Base-by-base conservation (phyloP, 2,888 invertebrate genomes). In the Altica lythri region DNA sequence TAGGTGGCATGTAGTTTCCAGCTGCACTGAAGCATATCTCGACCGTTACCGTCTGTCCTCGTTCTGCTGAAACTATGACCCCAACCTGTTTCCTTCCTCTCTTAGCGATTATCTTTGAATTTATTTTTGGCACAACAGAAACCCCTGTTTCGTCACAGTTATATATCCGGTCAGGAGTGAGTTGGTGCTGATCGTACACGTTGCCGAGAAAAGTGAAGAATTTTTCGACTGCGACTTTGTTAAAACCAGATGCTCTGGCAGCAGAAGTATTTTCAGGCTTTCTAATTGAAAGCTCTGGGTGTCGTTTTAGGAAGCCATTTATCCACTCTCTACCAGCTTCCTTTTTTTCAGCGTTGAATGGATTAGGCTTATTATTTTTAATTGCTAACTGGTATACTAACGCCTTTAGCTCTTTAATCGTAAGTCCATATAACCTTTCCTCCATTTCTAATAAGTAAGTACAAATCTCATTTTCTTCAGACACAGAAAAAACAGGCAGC, bases 121-220 rank as follows among this genome's bases (percentile, higher is more conserved):
- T 38, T 16, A 19, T 40, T 50, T 68, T 69, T 2, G 66, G 65
- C 3, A 68, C 68, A 32, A 57, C 52, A 0, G 68, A 62, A 1
- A 37, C 6, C 17, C 17, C 37, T 2, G 69, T 72, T 55, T 74
- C 72, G 47, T 72, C 72, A 14, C 62, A 45, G 42, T 69, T 68
- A 12, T 53, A 68, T 14, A 68, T 65, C 22, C 18, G 38, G 3
- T 61, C 55, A 19, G 34, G 37, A 25, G 43, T 48, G 9, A 56
- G 14, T n/a, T 53, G 4, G 19, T 51, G 14, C 14, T 50, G 48
- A 1, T 59, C 51, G 12, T 55, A 17, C n/a, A 25, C 30, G 14
- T 47, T 37, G 14, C 9, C 29, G 1, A 59, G 30, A 6, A 60
- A 27, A 2, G n/a, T 17, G 34, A 57, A 59, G 25, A 57, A 53